phyloP scores from a whole-genome alignment of 2,888 invertebrate species.

The Aelia acuminata region DNA sequence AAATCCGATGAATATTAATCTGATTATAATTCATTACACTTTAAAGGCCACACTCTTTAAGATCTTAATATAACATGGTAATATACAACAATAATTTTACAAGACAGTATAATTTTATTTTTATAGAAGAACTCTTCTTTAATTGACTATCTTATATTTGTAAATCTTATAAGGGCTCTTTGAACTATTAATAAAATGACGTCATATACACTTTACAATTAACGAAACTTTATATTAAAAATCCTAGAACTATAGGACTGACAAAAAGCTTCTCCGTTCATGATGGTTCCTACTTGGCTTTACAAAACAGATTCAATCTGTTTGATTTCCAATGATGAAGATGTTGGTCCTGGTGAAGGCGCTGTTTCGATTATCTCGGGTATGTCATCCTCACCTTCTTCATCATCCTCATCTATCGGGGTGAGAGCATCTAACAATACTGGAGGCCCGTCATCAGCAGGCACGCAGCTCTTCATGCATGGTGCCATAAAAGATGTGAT shows the following conservation, averaged over 20 bases:
- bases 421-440: constrained; percentile 81
- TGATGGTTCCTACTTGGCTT: background rate
- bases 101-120: constrained; percentile 46
- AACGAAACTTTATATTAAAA: constrained; percentile 23
- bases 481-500: constrained; percentile 88
- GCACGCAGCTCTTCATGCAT: constrained; percentile 74
- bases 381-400: constrained; percentile 78
- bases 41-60: constrained; percentile 58
- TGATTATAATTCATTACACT: constrained; percentile 51
- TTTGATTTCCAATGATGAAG: constrained; percentile 74
- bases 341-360: constrained; percentile 73
- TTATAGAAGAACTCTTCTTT: constrained; percentile 51
- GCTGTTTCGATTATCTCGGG: constrained; percentile 81
- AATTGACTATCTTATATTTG: constrained; percentile 41
- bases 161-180: constrained; percentile 47
- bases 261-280: constrained; percentile 21
- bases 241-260: constrained; percentile 27
- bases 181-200: constrained; percentile 12
- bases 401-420: constrained; percentile 83
- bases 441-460: constrained; percentile 72
- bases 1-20: constrained; percentile 32
- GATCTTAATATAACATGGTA: constrained; percentile 54
- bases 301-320: constrained; percentile 84
- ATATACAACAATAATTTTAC: constrained; percentile 49
- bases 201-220: constrained; percentile 42